Evolutionary conservation across 2,113 vertebrate species (phyloP).

Genomic region (Helogale parvula): DNA sequence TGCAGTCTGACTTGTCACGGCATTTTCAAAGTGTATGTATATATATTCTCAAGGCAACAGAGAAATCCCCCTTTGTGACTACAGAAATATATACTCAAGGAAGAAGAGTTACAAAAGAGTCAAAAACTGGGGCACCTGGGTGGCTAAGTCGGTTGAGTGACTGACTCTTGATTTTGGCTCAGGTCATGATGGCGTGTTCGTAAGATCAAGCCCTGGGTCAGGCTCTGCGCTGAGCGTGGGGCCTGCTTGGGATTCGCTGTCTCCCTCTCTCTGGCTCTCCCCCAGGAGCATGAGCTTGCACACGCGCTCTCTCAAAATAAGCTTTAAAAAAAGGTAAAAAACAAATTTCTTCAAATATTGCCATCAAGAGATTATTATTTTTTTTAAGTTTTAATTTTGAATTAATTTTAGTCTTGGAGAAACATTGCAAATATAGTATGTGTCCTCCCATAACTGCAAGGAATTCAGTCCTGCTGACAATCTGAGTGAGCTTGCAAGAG

Average conservation of each 20-base stretch:
- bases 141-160: too few species aligned
- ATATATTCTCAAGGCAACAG: neutral
- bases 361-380: neutral
- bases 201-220: too few species aligned
- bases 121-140: neutral
- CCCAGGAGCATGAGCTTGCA: too few species aligned
- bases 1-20: neutral
- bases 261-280: too few species aligned
- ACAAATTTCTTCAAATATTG: neutral
- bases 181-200: too few species aligned
- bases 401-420: neutral
- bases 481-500: neutral
- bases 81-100: neutral
- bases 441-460: neutral
- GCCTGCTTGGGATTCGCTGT: too few species aligned
- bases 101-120: neutral
- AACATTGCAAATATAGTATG: neutral
- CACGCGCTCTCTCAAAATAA: too few species aligned
- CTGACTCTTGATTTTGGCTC: too few species aligned
- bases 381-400: constrained; percentile 28
- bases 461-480: neutral
- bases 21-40: neutral
- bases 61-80: neutral
- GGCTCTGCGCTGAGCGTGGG: too few species aligned
- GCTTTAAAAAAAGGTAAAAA: neutral